These are phyloP conservation scores for Glaucopsyche alexis DNA, from an alignment of 2,888 invertebrate genomes.

Conservation along the genomic window DNA sequence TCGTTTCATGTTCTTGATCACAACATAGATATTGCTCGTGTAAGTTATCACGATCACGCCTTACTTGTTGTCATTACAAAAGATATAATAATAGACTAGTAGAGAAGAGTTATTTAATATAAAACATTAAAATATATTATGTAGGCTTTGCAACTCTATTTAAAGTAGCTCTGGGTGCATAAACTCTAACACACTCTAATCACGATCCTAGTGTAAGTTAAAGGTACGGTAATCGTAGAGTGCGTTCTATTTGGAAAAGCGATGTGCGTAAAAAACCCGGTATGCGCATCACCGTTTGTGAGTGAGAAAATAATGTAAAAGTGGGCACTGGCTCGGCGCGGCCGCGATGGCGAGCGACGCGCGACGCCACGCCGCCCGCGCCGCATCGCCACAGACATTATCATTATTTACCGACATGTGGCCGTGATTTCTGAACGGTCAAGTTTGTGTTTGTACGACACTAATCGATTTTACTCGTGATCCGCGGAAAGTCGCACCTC, in stretches of 20 bases:
- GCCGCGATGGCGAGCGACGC: slow-evolving; percentile 66
- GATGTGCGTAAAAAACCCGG: slow-evolving; percentile 50
- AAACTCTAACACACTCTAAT: neutral
- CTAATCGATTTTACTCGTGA: neutral
- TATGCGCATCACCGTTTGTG: slow-evolving; percentile 58
- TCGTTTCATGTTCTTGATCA: neutral
- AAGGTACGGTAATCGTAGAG: slow-evolving; percentile 23
- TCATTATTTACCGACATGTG: slow-evolving; percentile 28
- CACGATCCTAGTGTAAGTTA: neutral
- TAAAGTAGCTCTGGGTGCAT: neutral
- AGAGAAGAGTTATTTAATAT: too few species aligned
- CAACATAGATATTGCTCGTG: too few species aligned
- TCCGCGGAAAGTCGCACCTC: neutral
- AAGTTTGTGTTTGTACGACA: neutral
- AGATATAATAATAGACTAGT: neutral
- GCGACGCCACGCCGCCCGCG: slow-evolving; percentile 47
- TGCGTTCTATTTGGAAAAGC: slow-evolving; percentile 41
- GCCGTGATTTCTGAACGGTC: slow-evolving; percentile 28
- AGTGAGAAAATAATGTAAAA: slow-evolving; percentile 42
- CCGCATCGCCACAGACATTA: slow-evolving; percentile 31
- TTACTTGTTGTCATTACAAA: too few species aligned
- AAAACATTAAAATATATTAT: neutral
- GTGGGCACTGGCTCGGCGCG: slow-evolving; percentile 43
- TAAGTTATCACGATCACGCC: too few species aligned
- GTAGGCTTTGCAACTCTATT: neutral